Percentiles rank a stretch among this genome's conserved stretches.
Conservation (phyloP, 2,797 vertebrate genomes). For the Labeo calbasu region DNA sequence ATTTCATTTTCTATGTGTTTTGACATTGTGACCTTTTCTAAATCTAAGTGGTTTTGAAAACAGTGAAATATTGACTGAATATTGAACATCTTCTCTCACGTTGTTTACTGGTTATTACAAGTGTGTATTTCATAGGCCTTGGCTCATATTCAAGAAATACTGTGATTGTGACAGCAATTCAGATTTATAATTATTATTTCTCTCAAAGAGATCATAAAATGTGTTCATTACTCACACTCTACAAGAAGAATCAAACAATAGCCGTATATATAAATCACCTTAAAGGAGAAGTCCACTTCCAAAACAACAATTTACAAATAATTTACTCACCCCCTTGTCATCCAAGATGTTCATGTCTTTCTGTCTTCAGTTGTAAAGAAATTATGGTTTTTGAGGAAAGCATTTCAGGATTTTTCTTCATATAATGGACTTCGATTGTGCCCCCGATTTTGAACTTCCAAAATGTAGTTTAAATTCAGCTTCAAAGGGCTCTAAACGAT, state of each 20-base stretch:
- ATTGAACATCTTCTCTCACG: conserved; percentile 26
- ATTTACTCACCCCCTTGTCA: no score
- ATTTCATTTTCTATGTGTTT: conserved; percentile 33
- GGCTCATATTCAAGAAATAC: conserved; percentile 14
- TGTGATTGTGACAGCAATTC: background rate
- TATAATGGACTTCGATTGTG: no score
- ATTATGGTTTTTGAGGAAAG: no score
- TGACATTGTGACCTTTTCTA: conserved; percentile 2
- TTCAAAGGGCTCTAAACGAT: no score
- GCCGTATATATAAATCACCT: background rate
- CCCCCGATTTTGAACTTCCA: no score
- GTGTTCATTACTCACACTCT: background rate
- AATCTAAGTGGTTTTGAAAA: conserved; percentile 1
- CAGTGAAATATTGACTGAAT: conserved; percentile 20
- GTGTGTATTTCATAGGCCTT: conserved; percentile 4
- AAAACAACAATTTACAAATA: no score
- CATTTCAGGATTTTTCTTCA: no score
- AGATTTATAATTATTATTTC: conserved; percentile 34
- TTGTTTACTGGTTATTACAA: conserved; percentile 18
- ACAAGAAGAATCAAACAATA: background rate
- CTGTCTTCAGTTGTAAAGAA: no score
- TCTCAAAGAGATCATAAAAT: background rate
- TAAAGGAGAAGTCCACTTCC: no score
- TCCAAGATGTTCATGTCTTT: no score
- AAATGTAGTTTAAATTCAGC: no score